Base-by-base conservation (phyloP, 2,888 invertebrate genomes). In the Sarcophaga variegata region DNA sequence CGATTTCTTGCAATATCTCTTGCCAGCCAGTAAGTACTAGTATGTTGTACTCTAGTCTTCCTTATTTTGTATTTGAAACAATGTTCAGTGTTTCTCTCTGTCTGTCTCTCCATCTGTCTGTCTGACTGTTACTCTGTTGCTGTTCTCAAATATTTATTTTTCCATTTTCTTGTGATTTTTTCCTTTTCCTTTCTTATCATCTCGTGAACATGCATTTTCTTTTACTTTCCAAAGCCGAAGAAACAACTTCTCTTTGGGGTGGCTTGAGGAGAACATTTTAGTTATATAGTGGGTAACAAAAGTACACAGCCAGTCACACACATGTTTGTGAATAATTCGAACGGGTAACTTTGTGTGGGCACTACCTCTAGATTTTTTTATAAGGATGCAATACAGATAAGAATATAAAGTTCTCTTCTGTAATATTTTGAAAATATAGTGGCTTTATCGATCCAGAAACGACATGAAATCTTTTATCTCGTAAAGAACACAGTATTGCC, bases 201-300 rank as follows among this genome's bases (percentile, higher is more conserved):
- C 84, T 81, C 49, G 76, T 45, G 67, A 20, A 85, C 84, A 85
- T 85, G 76, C 66, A 81, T 22, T 76, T 72, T 78, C 37, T 37
- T 37, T 37, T 37, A 10, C 10, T 37, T 80, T 84, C 64, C 62
- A 45, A 37, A 66, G 76, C 66, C 67, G 66, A 76, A 84, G 75
- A 72, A 66, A 22, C 27, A 14, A 54, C 8, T 54, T 14, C 17
- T 54, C 14, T 54, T 17, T 14, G 4, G 54, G 54, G 54, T 54
- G 54, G 54, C 12, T 12, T 54, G 54, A 12, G 54, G 54, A 12
- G 54, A 54, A 54, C 12, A 54, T 54, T 49, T 12, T 49, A 14
- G 2, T 14, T 17, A 54, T 17, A 10, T 4, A 54, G 54, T 54
- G 10, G 17, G 17, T 54, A 17, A 14, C 17, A 54, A 54, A 54